Evolutionary conservation across 64 coral and sea anemone genomes (phyloP).

Genomic region (Catalaphyllia jardinei): DNA sequence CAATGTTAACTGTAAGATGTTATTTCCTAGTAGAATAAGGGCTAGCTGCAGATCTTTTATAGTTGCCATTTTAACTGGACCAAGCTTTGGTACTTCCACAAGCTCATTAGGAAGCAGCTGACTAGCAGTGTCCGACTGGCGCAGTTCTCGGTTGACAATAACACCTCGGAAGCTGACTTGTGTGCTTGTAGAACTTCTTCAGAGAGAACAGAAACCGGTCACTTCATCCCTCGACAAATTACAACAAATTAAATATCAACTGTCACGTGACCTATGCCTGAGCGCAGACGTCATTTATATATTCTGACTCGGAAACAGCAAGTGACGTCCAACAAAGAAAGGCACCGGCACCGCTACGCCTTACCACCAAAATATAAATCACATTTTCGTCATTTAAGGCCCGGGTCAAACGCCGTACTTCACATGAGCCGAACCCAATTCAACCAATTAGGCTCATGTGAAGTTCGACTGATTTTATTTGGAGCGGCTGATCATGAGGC

Average conservation of each 20-base stretch:
- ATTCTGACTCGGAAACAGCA: no score
- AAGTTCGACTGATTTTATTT: no score
- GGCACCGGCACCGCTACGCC: no score
- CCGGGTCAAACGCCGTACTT: no score
- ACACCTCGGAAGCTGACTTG: conserved; percentile 75
- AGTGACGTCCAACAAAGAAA: no score
- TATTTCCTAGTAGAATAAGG: conserved; percentile 55
- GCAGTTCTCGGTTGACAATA: conserved; percentile 61
- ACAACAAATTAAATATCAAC: not conserved
- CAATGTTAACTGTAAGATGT: conserved; percentile 60
- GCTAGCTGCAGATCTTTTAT: conserved; percentile 68
- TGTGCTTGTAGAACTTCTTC: not conserved
- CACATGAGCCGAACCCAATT: no score
- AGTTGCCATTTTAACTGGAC: conserved; percentile 32
- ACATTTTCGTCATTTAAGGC: no score
- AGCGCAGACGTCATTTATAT: no score
- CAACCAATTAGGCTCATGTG: no score
- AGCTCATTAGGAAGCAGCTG: conserved; percentile 56
- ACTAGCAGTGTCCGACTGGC: conserved; percentile 50
- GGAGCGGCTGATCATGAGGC: no score
- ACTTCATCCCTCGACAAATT: not conserved
- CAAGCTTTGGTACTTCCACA: conserved; percentile 73
- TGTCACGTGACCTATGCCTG: no score
- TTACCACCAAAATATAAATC: no score
- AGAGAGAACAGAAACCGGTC: not conserved